Evolutionary conservation across 2,888 invertebrate species (phyloP), one percentile per base, ranked within the genome.

Genomic region (Strigamia transsilvanica): DNA sequence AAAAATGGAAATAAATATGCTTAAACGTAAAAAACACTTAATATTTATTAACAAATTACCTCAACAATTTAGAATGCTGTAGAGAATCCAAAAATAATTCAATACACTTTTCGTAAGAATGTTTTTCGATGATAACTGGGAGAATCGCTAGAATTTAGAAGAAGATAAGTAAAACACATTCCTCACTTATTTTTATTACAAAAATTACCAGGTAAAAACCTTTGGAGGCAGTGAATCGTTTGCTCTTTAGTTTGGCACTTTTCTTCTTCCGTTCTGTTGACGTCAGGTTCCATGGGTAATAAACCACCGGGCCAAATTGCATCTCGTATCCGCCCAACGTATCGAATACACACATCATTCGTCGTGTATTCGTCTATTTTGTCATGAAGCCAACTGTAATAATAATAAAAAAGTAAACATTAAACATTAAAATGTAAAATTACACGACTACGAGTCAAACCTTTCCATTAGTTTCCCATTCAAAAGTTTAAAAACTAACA

Each of bases 251-350:
- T 81, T 34, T 61, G 61, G 34, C 27, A 27, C 34, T 66, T 81
- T 61, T 81, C 81, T 42, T 56, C 66, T 18, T 34, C 41, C 0
- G 61, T 66, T 81, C 38, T 34, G 7, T 2, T 4, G 6, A 15
- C n/a, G 9, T 81, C 81, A n/a, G 81, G 81, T 1, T 81, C 81
- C 81, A 81, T 81, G 34, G 81, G 81, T 21, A 82, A 79, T 38
- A 79, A n/a, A 13, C 83, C 82, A 9, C 79, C 79, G 2, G 83
- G 83, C 83, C 83, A 83, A 34, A 83, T 34, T 7, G 82, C 38
- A 51, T 83, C 82, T 9, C 82, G 81, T 51, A 83, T 77, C 6
- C 51, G 42, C 23, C 79, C 46, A 7, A 83, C 21, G 46, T 83
- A 82, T 10, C 78, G 80, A 27, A 80, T 80, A 56, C 78, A 81